Base-by-base conservation (phyloP, 2,888 invertebrate genomes). In the Notocelia uddmanniana region DNA sequence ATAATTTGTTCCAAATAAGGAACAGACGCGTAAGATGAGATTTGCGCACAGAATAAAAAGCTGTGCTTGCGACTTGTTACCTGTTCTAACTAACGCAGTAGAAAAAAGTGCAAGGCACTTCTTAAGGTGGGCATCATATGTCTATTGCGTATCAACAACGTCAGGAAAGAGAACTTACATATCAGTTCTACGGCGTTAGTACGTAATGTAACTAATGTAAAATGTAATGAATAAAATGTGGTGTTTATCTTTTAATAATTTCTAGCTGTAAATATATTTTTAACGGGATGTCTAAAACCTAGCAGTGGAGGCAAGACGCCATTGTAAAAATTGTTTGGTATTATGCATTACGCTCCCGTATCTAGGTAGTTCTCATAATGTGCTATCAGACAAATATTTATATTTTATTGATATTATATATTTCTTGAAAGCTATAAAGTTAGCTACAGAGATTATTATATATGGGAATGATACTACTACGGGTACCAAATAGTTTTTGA, bases 261-360 rank as follows among this genome's bases (percentile, higher is more conserved):
- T 54, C 76, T 79, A 76, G 74, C 23, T 71, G 68, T 68, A 74
- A 62, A 72, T 66, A 72, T 70, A 69, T 21, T 75, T 75, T 74
- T 74, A 73, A 69, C 62, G 66, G 76, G 79, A 76, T 74, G 80
- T 79, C 77, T 74, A 74, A 84, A 79, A 86, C 92, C 91, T 93
- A 92, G 92, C 92, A 87, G 83, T 78, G 72, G 80, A 87, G 92
- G 92, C 92, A 93, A 92, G 87, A 78, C 68, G 50, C 18, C 23
- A 54, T 63, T 48, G 18, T 48, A 18, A n/a, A 50, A 60, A 50
- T 11, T 66, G n/a, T 69, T 34, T 69, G 74, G 59, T 74, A 18
- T 31, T 64, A 52, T 50, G 66, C 66, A 66, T 55, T 66, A 23
- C 64, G 55, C 54, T 23, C n/a, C 13, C 13, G 13, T 64, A 10